phyloP scores from a whole-genome alignment of 1,140 invertebrate species.

The Megalopta genalis region DNA sequence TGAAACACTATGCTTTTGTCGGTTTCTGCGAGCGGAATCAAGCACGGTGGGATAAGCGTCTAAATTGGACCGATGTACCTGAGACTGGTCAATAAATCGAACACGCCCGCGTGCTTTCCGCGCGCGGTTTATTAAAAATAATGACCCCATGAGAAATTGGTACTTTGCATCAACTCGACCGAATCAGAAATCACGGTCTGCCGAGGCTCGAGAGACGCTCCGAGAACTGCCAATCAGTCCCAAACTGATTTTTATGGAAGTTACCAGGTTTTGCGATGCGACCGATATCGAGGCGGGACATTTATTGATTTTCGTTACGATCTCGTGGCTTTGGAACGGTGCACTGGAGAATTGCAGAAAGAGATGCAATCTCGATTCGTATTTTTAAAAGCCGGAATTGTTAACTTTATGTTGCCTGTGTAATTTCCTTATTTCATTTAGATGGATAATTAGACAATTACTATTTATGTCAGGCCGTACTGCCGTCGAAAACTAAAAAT shows the following conservation, averaged over 20 bases:
- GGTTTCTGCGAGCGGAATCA: neutral
- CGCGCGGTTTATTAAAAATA: slow-evolving; percentile 19
- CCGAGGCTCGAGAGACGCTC: neutral
- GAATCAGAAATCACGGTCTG: neutral
- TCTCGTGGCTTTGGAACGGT: too few relatives aligned
- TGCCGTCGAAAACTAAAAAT: too few relatives aligned
- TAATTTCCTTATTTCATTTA: too few relatives aligned
- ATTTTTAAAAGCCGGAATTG: too few relatives aligned
- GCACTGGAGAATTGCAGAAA: too few relatives aligned
- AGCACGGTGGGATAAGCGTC: neutral
- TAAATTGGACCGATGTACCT: neutral
- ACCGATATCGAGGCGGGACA: neutral
- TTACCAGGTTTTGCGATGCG: neutral
- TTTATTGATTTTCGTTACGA: neutral
- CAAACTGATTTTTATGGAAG: neutral
- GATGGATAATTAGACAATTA: too few relatives aligned
- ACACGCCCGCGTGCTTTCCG: neutral
- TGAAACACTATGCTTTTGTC: neutral
- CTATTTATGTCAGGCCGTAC: too few relatives aligned
- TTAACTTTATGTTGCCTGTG: too few relatives aligned
- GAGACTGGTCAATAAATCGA: slow-evolving; percentile 1
- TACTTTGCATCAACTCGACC: neutral
- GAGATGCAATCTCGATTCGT: too few relatives aligned
- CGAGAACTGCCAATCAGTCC: neutral
- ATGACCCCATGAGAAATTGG: slow-evolving; percentile 3